Evolutionary conservation across 1,140 invertebrate species (phyloP).

Genomic region (Idris sp.): DNA sequence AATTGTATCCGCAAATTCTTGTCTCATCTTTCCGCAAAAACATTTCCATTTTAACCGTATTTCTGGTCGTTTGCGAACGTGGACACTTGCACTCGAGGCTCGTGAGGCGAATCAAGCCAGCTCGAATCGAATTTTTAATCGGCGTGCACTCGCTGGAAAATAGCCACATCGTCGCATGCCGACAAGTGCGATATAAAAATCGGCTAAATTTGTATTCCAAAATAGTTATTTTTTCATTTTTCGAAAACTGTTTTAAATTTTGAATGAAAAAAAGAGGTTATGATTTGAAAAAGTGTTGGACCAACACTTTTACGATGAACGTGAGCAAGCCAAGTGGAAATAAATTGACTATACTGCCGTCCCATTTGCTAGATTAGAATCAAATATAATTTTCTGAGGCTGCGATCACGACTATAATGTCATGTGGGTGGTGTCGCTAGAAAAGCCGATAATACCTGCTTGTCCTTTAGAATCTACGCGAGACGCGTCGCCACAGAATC

Average conservation of each 20-base stretch:
- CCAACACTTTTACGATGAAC: slow-evolving; percentile 52
- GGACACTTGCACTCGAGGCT: slow-evolving; percentile 30
- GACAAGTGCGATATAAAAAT: slow-evolving; percentile 62
- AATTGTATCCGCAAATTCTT: background rate
- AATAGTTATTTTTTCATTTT: too few species aligned
- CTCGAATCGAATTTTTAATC: slow-evolving; percentile 77
- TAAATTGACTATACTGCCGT: slow-evolving; percentile 73
- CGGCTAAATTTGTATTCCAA: background rate
- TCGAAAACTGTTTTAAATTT: too few species aligned
- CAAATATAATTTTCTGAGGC: slow-evolving; percentile 75
- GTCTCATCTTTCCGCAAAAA: background rate
- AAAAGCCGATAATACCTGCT: slow-evolving; percentile 64
- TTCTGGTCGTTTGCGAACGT: slow-evolving; percentile 17
- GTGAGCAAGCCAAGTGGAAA: slow-evolving; percentile 70
- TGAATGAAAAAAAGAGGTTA: background rate
- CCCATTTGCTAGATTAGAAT: slow-evolving; percentile 77
- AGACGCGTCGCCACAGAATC: slow-evolving; percentile 19
- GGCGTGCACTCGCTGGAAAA: slow-evolving; percentile 77
- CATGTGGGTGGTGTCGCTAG: slow-evolving; percentile 60
- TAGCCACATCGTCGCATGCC: slow-evolving; percentile 75
- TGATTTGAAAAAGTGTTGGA: slow-evolving; percentile 18
- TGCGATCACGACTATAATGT: slow-evolving; percentile 63
- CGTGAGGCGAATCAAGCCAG: slow-evolving; percentile 22
- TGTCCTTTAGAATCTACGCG: slow-evolving; percentile 53
- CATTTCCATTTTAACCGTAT: slow-evolving; percentile 26